Evolutionary conservation across 2,888 invertebrate species (phyloP).

Genomic region (Neuroscelio doddi): DNA sequence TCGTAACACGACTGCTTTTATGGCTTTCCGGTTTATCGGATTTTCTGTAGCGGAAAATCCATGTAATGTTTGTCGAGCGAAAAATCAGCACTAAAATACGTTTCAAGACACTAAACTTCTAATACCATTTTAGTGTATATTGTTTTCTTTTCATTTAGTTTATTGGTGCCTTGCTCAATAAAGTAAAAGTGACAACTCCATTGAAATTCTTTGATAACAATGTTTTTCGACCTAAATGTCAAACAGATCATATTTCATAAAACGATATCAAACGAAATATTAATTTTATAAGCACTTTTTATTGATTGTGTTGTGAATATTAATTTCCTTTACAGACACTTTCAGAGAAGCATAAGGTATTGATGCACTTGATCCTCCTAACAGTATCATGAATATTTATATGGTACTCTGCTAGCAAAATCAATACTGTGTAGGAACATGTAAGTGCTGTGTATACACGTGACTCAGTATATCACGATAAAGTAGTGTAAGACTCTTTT

Average conservation of each 20-base stretch:
- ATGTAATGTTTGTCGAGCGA: constrained; percentile 28
- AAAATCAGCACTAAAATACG: constrained; percentile 38
- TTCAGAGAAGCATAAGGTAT: constrained; percentile 24
- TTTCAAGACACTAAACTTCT: constrained; percentile 7
- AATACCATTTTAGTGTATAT: constrained; percentile 3
- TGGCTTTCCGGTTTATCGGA: constrained; percentile 49
- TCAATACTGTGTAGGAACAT: constrained; percentile 53
- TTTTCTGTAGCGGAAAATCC: constrained; percentile 39
- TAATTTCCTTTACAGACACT: no score
- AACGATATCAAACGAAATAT: no score
- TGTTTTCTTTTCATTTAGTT: constrained; percentile 4
- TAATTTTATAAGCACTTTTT: no score
- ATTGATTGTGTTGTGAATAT: no score
- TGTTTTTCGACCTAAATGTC: no score
- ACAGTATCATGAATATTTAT: constrained; percentile 69
- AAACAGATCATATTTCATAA: no score
- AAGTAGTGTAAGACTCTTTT: constrained; percentile 29
- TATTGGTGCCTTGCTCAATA: not conserved
- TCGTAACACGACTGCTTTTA: constrained; percentile 47
- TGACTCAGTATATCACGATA: constrained; percentile 17
- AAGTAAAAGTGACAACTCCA: not conserved
- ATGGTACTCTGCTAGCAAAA: constrained; percentile 55
- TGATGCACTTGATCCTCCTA: constrained; percentile 60
- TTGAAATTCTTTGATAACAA: no score
- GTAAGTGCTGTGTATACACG: constrained; percentile 27